Base-by-base conservation (phyloP, 2,113 vertebrate species). In the Cinclus cinclus region DNA sequence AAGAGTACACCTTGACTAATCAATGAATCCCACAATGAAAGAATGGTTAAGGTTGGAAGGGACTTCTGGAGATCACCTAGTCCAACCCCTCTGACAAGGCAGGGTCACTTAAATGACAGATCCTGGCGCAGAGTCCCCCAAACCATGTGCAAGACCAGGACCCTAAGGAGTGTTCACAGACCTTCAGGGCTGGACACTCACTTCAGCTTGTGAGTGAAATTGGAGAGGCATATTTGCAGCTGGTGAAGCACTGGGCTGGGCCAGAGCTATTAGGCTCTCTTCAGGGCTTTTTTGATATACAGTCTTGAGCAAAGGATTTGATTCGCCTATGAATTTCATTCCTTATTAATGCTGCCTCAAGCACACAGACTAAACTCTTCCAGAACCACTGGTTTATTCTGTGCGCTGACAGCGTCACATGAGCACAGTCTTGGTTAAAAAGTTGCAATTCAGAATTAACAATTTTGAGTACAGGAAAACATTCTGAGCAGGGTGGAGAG, bases 161-260 rank as follows among this genome's bases (percentile, higher is more conserved):
- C 16, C 3, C 5, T 10, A n/a, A 67, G 14, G 13, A 50, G 3
- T 0, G 1, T 10, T 27, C 30, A 35, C 16, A 39, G 8, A 42
- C 18, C 4, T 58, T n/a, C 4, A 3, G 10, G 41, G 46, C 23
- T 53, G 60, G 25, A 31, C 11, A 5, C 21, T 65, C 46, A 15
- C 19, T 63, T 46, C 27, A 75, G n/a, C 3, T 64, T 49, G 17
- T 39, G 14, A 30, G 4, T 3, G 55, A 33, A 65, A 19, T 2
- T 69, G 20, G 18, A 55, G 49, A 81, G 80, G 8, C 4, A 17
- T 21, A 42, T 37, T 50, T 82, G 23, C 27, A 75, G 21, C 20
- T 59, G 8, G 6, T 59, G 56, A 58, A 70, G 24, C 41, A 37
- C 13, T 25, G 28, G 30, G 13, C 30, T 85, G 52, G 25, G 47